Evolutionary conservation across 2,113 vertebrate genomes (phyloP).

Genomic region (Pluvialis apricaria): DNA sequence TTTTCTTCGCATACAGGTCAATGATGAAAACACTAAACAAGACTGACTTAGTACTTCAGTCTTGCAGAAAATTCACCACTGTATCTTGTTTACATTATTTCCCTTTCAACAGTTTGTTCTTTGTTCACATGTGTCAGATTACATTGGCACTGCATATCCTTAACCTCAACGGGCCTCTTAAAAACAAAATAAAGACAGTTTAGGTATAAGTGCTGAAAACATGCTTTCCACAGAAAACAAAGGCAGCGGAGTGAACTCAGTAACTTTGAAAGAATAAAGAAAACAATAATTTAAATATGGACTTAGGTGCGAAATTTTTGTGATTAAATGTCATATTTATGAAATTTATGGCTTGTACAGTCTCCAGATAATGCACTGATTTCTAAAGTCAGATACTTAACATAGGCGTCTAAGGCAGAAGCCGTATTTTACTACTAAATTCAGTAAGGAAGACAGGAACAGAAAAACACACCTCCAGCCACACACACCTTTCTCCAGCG

Average conservation of each 20-base stretch:
- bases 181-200: background rate
- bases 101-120: background rate
- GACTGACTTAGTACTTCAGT: background rate
- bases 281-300: background rate
- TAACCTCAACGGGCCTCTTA: background rate
- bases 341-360: background rate
- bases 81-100: background rate
- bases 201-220: background rate
- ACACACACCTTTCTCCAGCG: fast-evolving
- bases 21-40: background rate
- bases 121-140: background rate
- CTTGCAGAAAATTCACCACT: background rate
- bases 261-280: background rate
- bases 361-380: background rate
- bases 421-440: background rate
- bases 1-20: background rate
- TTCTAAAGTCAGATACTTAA: background rate
- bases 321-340: background rate
- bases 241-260: background rate
- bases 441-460: background rate
- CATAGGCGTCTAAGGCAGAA: background rate
- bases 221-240: background rate
- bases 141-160: background rate
- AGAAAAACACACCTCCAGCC: background rate
- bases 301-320: background rate